phyloP scores from a whole-genome alignment of 2,113 vertebrate genomes.

The Notarius quadriscutis region DNA sequence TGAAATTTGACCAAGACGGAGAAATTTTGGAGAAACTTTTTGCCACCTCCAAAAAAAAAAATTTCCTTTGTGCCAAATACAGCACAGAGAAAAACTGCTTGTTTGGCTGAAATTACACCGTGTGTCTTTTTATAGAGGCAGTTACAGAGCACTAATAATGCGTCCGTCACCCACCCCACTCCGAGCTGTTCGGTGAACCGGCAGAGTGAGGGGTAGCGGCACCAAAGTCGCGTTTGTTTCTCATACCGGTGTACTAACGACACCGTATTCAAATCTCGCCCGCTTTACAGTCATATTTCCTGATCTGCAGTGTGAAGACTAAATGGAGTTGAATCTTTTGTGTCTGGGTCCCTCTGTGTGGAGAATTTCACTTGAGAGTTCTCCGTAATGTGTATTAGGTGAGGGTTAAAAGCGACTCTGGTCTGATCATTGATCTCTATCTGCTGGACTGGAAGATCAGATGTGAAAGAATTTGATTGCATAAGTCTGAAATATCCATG shows the following conservation, averaged over 20 bases:
- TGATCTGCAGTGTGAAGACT: not conserved
- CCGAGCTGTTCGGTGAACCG: no score
- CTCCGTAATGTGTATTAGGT: not conserved
- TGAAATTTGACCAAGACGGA: not conserved
- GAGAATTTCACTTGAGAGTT: not conserved
- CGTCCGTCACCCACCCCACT: not conserved
- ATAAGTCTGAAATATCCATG: not conserved
- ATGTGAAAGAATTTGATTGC: not conserved
- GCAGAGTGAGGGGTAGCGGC: no score
- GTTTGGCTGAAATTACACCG: not conserved
- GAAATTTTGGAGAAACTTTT: not conserved
- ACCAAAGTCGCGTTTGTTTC: no score
- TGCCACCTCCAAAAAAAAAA: not conserved
- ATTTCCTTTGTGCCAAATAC: not conserved
- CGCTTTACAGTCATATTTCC: not conserved
- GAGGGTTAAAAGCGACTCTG: not conserved
- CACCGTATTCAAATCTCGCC: not conserved
- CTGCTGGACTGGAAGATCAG: not conserved
- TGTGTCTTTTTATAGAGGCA: not conserved
- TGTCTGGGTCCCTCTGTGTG: no score
- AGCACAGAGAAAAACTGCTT: not conserved
- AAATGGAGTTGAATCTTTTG: no score
- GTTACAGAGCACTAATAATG: not conserved
- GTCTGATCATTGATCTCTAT: not conserved
- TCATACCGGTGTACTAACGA: not conserved